Base-by-base conservation (phyloP, 2,888 invertebrate genomes). In the Caenorhabditis angaria region DNA sequence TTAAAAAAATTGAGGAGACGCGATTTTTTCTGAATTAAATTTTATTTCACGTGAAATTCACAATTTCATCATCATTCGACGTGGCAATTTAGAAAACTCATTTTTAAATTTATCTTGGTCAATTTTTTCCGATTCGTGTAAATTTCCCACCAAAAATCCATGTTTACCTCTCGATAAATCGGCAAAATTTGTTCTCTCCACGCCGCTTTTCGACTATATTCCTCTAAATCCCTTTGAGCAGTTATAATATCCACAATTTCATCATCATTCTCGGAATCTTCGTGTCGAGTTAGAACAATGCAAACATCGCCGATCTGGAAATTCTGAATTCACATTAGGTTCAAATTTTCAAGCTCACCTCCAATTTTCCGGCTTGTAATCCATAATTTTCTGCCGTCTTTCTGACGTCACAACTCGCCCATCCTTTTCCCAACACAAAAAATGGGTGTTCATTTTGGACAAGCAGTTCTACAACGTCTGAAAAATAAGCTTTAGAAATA, bases 371-470 rank as follows among this genome's bases (percentile, higher is more conserved):
- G 20, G 73, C 61, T 25, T 73, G 57, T n/a, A 76, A 41, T 1
- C 78, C 78, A 55, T 74, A 78, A 20, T 41, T 68, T 35, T 74
- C 69, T 0, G 54, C 61, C 8, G 67, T 68, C 50, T 63, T 68
- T 4, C 47, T 22, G 0, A 76, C 73, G 53, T 66, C 62, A 29
- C 63, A 66, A 27, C 71, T 71, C 29, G 66, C 22, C 78, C 78
- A 78, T n/a, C 78, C 78, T 54, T 76, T 78, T 20, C 78, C 78
- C 4, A 78, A 27, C 1, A 70, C 72, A 55, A 67, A 78, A 50
- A 78, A 76, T 2, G 78, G 78, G 25, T 78, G 67, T 56, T 76
- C 78, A 24, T 56, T 28, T 63, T 74, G 78, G 10, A 74, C 76
- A n/a, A 18, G 4, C 25, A 55, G 8, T 18, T 8, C 8, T 55